phyloP scores from a whole-genome alignment of 1,140 invertebrate genomes.

The Uloborus diversus region DNA sequence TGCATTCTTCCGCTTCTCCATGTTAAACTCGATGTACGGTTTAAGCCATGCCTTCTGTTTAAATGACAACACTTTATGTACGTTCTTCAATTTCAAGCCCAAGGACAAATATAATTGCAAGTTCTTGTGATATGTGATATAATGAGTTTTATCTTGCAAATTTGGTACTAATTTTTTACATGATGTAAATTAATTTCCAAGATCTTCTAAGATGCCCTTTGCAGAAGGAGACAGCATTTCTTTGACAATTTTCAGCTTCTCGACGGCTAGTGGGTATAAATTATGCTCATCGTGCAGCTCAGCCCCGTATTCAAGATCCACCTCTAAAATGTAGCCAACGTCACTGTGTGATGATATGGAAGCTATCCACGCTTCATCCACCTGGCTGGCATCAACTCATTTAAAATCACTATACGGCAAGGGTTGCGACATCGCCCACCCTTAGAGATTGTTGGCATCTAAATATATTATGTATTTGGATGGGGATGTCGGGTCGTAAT shows the following conservation, averaged over 20 bases:
- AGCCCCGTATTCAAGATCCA: not conserved
- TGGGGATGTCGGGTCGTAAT: not conserved
- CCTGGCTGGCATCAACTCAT: no score
- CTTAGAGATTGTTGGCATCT: no score
- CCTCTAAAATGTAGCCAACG: not conserved
- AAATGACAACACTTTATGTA: slow-evolving; percentile 59
- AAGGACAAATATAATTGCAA: slow-evolving; percentile 67
- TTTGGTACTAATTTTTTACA: slow-evolving; percentile 8
- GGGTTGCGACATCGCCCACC: no score
- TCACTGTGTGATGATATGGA: no score
- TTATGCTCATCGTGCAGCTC: not conserved
- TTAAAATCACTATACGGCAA: no score
- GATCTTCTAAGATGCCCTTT: not conserved
- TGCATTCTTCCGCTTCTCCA: slow-evolving; percentile 59
- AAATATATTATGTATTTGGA: not conserved
- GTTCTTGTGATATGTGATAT: slow-evolving; percentile 68
- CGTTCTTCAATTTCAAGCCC: slow-evolving; percentile 61
- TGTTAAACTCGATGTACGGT: slow-evolving; percentile 63
- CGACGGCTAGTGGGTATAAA: not conserved
- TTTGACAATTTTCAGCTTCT: not conserved
- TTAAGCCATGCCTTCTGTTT: slow-evolving; percentile 19
- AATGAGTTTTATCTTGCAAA: slow-evolving; percentile 61
- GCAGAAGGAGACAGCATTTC: not conserved
- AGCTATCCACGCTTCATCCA: no score
- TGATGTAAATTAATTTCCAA: not conserved